A percentile compares a stretch with the other conserved stretches of the same genome.
These are phyloP conservation scores for Xyrichtys novacula DNA, from an alignment of 2,797 vertebrate genomes.

Conservation along the genomic window DNA sequence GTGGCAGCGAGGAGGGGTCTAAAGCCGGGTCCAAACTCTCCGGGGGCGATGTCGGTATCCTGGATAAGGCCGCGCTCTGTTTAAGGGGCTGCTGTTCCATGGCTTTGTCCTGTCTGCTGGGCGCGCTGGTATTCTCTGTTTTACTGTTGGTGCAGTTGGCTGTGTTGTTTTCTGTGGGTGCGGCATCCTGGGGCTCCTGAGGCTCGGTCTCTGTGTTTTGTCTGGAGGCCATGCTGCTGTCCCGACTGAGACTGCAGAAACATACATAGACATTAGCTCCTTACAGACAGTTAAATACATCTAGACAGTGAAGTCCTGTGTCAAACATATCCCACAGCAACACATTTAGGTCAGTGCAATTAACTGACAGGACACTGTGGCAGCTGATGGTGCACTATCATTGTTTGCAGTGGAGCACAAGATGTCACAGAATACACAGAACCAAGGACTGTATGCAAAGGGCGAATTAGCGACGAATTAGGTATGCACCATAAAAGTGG, in stretches of 20 bases:
- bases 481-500: slow-evolving; percentile 27
- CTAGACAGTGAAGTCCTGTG: slow-evolving; percentile 15
- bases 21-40: slow-evolving; percentile 93
- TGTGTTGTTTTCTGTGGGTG: slow-evolving; percentile 85
- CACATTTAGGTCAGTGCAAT: slow-evolving; percentile 32
- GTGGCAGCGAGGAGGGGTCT: slow-evolving; percentile 96
- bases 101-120: slow-evolving; percentile 79
- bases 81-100: slow-evolving; percentile 78
- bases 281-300: slow-evolving; percentile 34
- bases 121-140: slow-evolving; percentile 74
- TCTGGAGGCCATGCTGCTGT: slow-evolving; percentile 94
- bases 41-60: slow-evolving; percentile 88
- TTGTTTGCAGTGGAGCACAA: not conserved
- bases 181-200: slow-evolving; percentile 87
- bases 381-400: slow-evolving; percentile 22
- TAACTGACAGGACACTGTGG: slow-evolving; percentile 8
- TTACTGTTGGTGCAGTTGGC: slow-evolving; percentile 81
- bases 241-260: slow-evolving; percentile 89
- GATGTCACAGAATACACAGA: not conserved
- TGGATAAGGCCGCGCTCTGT: slow-evolving; percentile 79
- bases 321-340: slow-evolving; percentile 23
- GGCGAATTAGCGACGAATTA: slow-evolving; percentile 39
- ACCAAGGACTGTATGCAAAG: not conserved
- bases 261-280: slow-evolving; percentile 50
- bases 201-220: slow-evolving; percentile 95